Conservation (phyloP, 2,797 vertebrate species). For the Cyprinella venusta region DNA sequence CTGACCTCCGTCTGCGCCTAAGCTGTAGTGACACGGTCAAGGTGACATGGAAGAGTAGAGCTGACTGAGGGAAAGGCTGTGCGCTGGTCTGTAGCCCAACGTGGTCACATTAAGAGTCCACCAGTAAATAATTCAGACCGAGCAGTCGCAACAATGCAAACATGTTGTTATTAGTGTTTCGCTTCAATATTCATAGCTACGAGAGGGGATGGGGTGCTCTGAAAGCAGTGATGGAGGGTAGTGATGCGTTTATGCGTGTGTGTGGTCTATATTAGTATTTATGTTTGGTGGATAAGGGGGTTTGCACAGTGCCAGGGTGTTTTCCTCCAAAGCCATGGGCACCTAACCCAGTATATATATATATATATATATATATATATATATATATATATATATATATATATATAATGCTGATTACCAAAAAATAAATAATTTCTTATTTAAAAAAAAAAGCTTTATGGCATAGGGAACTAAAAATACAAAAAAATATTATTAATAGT, state of each 20-base stretch:
- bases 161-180: constrained; percentile 56
- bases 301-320: not conserved
- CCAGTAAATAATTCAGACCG: constrained; percentile 55
- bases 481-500: too few relatives aligned
- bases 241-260: constrained; percentile 28
- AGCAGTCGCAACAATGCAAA: constrained; percentile 58
- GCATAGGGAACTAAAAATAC: too few relatives aligned
- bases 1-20: constrained; percentile 50
- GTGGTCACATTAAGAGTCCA: constrained; percentile 45
- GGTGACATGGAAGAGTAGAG: constrained; percentile 45
- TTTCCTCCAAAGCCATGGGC: not conserved
- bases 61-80: constrained; percentile 36
- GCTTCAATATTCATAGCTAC: constrained; percentile 53
- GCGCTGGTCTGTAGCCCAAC: not conserved
- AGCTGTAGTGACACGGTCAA: constrained; percentile 53
- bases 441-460: not conserved
- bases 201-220: not conserved
- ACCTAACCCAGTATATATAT: not conserved
- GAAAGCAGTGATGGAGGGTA: constrained; percentile 7
- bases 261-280: constrained; percentile 7
- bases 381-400: too few relatives aligned
- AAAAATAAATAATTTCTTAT: not conserved
- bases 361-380: too few relatives aligned
- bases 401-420: not conserved
- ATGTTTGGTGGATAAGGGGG: not conserved